phyloP scores from a whole-genome alignment of 64 coral and sea anemone genomes.

The Montipora foliosa region DNA sequence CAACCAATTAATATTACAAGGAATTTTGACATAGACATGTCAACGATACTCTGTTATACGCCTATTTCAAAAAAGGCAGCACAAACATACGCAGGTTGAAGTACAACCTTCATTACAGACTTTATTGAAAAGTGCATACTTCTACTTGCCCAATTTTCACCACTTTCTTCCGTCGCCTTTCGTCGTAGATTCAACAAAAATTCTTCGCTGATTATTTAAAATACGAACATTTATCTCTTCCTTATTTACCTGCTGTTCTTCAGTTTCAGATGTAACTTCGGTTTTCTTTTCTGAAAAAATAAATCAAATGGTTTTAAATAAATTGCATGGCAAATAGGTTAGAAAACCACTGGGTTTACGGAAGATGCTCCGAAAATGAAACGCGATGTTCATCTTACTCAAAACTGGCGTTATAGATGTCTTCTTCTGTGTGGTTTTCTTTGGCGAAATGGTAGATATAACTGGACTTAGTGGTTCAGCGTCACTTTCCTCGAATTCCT shows the following conservation, averaged over 20 bases:
- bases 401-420: constrained; percentile 42
- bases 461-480: not conserved
- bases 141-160: too few relatives aligned
- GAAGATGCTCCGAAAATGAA: not conserved
- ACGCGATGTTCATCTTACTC: not conserved
- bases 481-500: not conserved
- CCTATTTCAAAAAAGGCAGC: too few relatives aligned
- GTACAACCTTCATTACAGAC: too few relatives aligned
- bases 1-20: too few relatives aligned
- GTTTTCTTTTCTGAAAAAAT: constrained; percentile 26
- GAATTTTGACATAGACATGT: too few relatives aligned
- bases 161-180: too few relatives aligned
- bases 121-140: too few relatives aligned
- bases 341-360: not conserved
- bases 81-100: too few relatives aligned
- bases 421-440: constrained; percentile 1
- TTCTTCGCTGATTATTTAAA: not conserved
- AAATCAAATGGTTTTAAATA: not conserved
- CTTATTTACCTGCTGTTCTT: not conserved
- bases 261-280: not conserved
- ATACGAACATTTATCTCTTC: too few relatives aligned
- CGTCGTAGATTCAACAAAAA: not conserved
- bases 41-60: too few relatives aligned
- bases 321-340: too few relatives aligned
- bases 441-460: not conserved